Percentiles rank a stretch among this genome's conserved stretches.
These are phyloP conservation scores for Myathropa florea DNA, from an alignment of 2,888 invertebrate species.

Conservation along the genomic window DNA sequence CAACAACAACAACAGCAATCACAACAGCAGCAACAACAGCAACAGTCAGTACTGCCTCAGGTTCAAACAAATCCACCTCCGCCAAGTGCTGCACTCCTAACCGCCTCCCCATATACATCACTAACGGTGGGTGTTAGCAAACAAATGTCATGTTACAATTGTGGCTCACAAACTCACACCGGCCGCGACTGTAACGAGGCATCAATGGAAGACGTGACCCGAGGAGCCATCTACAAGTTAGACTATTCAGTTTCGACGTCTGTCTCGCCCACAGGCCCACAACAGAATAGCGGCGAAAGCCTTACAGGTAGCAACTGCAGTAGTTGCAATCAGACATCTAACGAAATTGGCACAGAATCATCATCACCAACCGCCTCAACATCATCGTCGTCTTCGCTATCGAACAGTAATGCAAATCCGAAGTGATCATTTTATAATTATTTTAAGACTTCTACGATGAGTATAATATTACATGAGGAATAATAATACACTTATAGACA, in stretches of 20 bases:
- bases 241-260: conserved; percentile 82
- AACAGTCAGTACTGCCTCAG: conserved; percentile 78
- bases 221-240: conserved; percentile 86
- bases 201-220: conserved; percentile 95
- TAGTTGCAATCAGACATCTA: conserved; percentile 58
- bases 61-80: conserved; percentile 77
- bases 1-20: conserved; percentile 34
- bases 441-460: conserved; percentile 38
- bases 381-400: conserved; percentile 72
- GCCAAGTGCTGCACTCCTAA: conserved; percentile 76
- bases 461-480: conserved; percentile 56
- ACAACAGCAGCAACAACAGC: conserved; percentile 45
- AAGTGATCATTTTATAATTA: conserved; percentile 73
- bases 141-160: conserved; percentile 91
- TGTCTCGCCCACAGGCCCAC: conserved; percentile 50
- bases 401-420: conserved; percentile 71
- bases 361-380: conserved; percentile 72
- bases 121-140: conserved; percentile 74
- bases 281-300: conserved; percentile 35
- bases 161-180: conserved; percentile 91
- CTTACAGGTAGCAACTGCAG: conserved; percentile 38
- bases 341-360: conserved; percentile 71
- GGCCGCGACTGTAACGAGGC: conserved; percentile 94
- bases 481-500: conserved; percentile 46
- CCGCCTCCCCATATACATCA: conserved; percentile 75